These are phyloP conservation scores for Drosophila bocqueti DNA, from an alignment of 1,140 invertebrate species.

Conservation along the genomic window DNA sequence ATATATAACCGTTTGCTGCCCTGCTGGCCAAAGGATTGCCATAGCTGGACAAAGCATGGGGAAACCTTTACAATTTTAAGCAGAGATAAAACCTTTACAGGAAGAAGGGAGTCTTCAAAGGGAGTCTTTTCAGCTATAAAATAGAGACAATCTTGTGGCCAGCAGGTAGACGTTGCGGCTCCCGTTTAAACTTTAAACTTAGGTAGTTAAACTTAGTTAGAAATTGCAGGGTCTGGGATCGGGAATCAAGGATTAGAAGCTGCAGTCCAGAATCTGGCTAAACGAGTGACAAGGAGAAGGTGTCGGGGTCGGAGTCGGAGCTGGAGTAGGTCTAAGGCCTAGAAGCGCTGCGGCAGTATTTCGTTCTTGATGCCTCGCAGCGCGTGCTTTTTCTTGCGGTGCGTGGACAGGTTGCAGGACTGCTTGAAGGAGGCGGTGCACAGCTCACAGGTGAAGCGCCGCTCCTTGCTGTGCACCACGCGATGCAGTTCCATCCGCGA, in stretches of 20 bases:
- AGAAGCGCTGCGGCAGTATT: constrained; percentile 70
- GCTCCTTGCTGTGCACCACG: constrained; percentile 80
- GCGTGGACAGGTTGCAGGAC: constrained; percentile 80
- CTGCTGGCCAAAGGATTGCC: constrained; percentile 5
- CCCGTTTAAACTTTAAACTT: background rate
- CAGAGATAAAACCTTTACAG: background rate
- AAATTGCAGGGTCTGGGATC: background rate
- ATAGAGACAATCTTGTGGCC: constrained; percentile 3
- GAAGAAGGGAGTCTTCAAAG: background rate
- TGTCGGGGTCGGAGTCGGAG: background rate
- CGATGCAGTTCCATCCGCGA: constrained; percentile 80
- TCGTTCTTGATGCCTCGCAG: constrained; percentile 73
- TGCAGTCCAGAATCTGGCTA: constrained; percentile 13
- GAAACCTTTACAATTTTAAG: constrained; percentile 15
- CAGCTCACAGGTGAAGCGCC: constrained; percentile 78
- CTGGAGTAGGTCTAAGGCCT: constrained; percentile 6
- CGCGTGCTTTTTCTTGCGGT: constrained; percentile 79
- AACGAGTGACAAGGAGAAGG: constrained; percentile 2
- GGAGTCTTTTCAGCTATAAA: background rate
- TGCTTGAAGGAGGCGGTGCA: constrained; percentile 81
- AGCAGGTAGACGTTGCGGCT: background rate
- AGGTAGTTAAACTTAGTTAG: constrained; percentile 1
- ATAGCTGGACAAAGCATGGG: too few relatives aligned
- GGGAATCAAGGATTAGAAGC: background rate
- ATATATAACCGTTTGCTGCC: background rate